Base-by-base conservation (phyloP, 2,113 vertebrate genomes). In the Setophaga kirtlandii region DNA sequence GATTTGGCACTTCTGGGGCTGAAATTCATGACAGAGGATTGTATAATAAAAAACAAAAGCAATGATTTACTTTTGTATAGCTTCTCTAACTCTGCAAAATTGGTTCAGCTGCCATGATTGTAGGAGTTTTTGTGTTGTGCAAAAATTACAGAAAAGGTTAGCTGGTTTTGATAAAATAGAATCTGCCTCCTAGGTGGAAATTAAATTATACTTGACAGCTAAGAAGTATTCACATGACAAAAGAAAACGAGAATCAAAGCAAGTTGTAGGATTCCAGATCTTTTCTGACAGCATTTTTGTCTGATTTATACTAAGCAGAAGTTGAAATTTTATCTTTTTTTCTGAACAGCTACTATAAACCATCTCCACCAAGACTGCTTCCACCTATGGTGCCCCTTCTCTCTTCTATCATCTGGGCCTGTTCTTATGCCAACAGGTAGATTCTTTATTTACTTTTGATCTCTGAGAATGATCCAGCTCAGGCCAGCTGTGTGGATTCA, bases 101-200 rank as follows among this genome's bases (percentile, higher is more conserved):
- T 23, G 64, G 21, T 89, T 87, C 47, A 80, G 19, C 60, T 86
- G 64, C 63, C n/a, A 74, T 35, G 25, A 53, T 10, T 87, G 17
- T 49, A 65, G 42, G 42, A 41, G 19, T 65, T 81, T 76, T 85
- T 85, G 27, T 22, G n/a, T 18, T 67, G 33, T 59, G 27, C 58
- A 76, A 90, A 87, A 90, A 47, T 70, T 78, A 60, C 55, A 80
- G 25, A 52, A 63, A 39, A 77, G 7, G 12, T 69, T 87, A 73
- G 10, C 70, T 93, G 88, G 49, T 91, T 96, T 88, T 59, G 47
- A 79, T 80, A 73, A 94, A 93, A 80, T 5, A 90, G 59, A 80
- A 78, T 67, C 55, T 90, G 35, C 75, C 60, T 96, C 60, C 76
- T 68, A 86, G 21, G 20, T 44, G 52, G 8, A 92, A 83, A 80